Percentiles rank a stretch among this genome's conserved stretches.
Evolutionary conservation across 2,797 vertebrate genomes (phyloP).

Genomic region (Myiotriccus ornatus): DNA sequence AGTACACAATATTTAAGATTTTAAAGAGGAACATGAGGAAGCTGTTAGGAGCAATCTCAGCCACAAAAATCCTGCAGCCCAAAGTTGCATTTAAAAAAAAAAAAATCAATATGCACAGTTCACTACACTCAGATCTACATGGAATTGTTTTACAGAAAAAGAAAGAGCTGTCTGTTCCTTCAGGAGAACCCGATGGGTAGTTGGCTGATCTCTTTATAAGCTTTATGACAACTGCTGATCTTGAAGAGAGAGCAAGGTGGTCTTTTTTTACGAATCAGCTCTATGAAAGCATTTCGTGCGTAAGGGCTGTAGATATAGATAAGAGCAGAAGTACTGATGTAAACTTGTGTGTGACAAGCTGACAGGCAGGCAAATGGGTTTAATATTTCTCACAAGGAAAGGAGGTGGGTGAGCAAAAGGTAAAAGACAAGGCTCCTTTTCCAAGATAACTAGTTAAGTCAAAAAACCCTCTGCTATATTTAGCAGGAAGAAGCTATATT

Average conservation of each 20-base stretch:
- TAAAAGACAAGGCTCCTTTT: background rate
- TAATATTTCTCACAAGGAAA: background rate
- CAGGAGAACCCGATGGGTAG: background rate
- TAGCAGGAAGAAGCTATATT: background rate
- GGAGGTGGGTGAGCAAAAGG: background rate
- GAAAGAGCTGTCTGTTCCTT: background rate
- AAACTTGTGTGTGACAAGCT: conserved; percentile 19
- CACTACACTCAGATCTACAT: background rate
- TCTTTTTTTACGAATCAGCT: background rate
- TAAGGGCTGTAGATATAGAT: background rate
- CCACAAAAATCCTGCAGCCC: background rate
- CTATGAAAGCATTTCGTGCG: background rate
- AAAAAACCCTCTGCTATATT: background rate
- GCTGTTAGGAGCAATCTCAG: background rate
- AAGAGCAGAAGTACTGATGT: background rate
- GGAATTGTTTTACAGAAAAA: background rate
- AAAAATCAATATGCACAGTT: background rate
- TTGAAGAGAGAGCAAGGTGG: background rate
- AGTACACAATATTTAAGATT: background rate
- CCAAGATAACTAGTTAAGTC: background rate
- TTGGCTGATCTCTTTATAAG: background rate
- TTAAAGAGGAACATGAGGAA: background rate
- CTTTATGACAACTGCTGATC: background rate
- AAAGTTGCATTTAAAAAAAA: background rate
- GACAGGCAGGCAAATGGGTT: conserved; percentile 11